Conservation (phyloP, 2,797 vertebrate species). For the Anomalospiza imberbis region DNA sequence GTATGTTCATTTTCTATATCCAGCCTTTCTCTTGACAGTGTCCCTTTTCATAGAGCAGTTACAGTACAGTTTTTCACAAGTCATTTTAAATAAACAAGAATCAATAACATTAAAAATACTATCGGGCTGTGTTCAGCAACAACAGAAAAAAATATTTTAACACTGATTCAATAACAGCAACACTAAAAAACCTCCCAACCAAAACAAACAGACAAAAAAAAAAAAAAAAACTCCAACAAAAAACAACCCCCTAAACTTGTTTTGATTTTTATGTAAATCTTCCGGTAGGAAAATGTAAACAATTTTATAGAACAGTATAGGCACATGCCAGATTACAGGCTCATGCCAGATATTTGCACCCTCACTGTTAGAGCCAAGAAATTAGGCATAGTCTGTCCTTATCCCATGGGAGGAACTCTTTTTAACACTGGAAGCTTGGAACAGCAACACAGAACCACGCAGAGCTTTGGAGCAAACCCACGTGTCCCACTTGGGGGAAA, state of each 20-base stretch:
- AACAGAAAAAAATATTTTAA: slow-evolving; percentile 40
- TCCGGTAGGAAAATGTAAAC: slow-evolving; percentile 69
- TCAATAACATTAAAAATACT: slow-evolving; percentile 44
- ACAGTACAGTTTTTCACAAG: slow-evolving; percentile 59
- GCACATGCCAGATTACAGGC: slow-evolving; percentile 46
- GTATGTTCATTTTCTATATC: not conserved
- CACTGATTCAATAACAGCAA: slow-evolving; percentile 57
- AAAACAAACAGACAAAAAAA: not conserved
- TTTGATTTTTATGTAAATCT: slow-evolving; percentile 52
- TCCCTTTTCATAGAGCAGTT: slow-evolving; percentile 45
- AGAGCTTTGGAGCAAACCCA: not conserved
- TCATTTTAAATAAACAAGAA: slow-evolving; percentile 61
- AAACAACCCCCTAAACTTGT: slow-evolving; percentile 20
- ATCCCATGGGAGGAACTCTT: not conserved
- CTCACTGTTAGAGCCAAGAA: not conserved
- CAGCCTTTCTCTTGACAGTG: slow-evolving; percentile 43
- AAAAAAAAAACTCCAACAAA: not conserved
- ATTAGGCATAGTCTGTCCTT: not conserved
- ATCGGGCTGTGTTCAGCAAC: slow-evolving; percentile 31
- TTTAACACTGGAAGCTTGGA: not conserved
- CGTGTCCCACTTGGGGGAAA: not conserved
- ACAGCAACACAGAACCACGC: not conserved
- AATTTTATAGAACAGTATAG: slow-evolving; percentile 46
- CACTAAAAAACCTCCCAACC: not conserved
- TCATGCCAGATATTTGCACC: slow-evolving; percentile 43